Conservation (phyloP, 2,888 invertebrate species). For the Parnassius mnemosyne region DNA sequence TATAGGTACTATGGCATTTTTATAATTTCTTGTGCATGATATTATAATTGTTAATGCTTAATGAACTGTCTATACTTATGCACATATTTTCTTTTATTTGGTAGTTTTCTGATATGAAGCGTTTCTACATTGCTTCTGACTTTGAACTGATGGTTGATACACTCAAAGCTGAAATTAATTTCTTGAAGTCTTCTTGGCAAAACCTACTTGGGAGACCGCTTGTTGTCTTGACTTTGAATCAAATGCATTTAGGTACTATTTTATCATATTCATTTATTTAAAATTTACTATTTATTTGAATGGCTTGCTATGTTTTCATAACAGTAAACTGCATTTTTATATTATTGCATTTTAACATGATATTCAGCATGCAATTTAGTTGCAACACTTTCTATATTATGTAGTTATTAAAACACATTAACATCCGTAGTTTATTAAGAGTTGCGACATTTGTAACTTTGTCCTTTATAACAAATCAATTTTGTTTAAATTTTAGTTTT, state of each 20-base stretch:
- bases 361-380: background rate
- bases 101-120: slow-evolving; percentile 98
- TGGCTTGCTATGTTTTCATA: slow-evolving; percentile 47
- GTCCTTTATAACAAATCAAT: too few relatives aligned
- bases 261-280: slow-evolving; percentile 37
- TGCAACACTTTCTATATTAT: background rate
- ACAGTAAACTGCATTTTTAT: slow-evolving; percentile 1
- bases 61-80: background rate
- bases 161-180: slow-evolving; percentile 97
- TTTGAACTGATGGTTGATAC: slow-evolving; percentile 98
- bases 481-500: too few relatives aligned
- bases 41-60: background rate
- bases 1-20: too few relatives aligned
- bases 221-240: slow-evolving; percentile 93
- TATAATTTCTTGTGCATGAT: slow-evolving; percentile 12
- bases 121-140: slow-evolving; percentile 99
- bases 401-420: too few relatives aligned
- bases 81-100: slow-evolving; percentile 44
- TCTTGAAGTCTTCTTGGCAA: slow-evolving; percentile 99
- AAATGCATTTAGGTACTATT: slow-evolving; percentile 91
- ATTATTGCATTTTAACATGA: background rate
- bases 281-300: slow-evolving; percentile 32
- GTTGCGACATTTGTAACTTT: too few relatives aligned
- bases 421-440: too few relatives aligned
- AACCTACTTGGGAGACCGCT: slow-evolving; percentile 98